Evolutionary conservation across 2,797 vertebrate genomes (phyloP).

Genomic region (Acridotheres tristis): DNA sequence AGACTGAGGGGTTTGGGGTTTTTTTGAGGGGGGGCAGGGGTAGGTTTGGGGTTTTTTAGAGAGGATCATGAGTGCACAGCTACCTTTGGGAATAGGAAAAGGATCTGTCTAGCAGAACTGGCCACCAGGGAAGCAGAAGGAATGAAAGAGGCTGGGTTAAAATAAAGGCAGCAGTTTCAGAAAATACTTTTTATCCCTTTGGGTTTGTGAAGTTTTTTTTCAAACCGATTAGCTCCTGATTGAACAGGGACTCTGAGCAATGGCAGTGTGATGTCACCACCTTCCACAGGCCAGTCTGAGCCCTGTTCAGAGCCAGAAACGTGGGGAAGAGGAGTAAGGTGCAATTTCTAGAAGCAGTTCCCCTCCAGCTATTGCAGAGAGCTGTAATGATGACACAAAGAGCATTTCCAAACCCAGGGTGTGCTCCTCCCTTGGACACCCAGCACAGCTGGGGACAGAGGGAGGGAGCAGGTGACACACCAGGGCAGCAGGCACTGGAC

Average conservation of each 20-base stretch:
- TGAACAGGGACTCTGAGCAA: background rate
- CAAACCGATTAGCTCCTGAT: background rate
- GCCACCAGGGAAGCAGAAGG: background rate
- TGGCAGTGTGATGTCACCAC: rapidly evolving
- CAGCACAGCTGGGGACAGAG: background rate
- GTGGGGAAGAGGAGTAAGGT: background rate
- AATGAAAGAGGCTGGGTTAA: background rate
- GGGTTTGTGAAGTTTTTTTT: background rate
- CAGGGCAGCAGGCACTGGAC: background rate
- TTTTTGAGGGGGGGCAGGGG: too few species aligned
- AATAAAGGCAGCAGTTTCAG: background rate
- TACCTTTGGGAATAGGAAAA: background rate
- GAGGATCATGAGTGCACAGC: background rate
- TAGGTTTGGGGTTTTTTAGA: background rate
- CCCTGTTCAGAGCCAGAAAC: background rate
- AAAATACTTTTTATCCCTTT: background rate
- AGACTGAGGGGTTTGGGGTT: background rate
- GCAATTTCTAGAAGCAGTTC: background rate
- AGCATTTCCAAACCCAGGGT: background rate
- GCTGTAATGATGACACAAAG: background rate
- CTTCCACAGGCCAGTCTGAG: background rate
- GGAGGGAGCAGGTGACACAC: background rate
- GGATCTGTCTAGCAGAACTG: background rate
- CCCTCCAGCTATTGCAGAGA: background rate
- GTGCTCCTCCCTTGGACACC: background rate